Conservation (phyloP, 1,140 invertebrate species). For the Vanessa atalanta region DNA sequence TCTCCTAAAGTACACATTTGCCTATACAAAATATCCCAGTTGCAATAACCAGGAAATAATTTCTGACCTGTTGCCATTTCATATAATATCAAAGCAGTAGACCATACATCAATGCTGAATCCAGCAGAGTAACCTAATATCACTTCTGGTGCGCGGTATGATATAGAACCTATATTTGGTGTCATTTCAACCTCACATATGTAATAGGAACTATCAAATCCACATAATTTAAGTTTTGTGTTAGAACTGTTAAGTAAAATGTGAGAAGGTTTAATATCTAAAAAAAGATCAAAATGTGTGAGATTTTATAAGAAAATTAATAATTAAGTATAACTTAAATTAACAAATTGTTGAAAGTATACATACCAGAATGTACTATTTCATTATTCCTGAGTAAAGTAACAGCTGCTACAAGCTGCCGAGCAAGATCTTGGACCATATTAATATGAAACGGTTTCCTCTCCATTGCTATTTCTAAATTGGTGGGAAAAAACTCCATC, state of each 20-base stretch:
- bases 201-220: conserved; percentile 51
- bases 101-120: conserved; percentile 58
- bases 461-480: conserved; percentile 43
- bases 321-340: too few relatives aligned
- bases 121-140: conserved; percentile 51
- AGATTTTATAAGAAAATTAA: too few relatives aligned
- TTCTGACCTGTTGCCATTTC: conserved; percentile 51
- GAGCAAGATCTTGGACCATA: conserved; percentile 47
- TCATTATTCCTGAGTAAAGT: conserved; percentile 44
- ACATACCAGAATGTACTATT: conserved; percentile 56
- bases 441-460: conserved; percentile 48
- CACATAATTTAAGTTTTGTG: conserved; percentile 51
- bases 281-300: conserved; percentile 28
- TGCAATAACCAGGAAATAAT: conserved; percentile 46
- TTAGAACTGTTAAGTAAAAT: conserved; percentile 48
- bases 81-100: conserved; percentile 51
- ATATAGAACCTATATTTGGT: conserved; percentile 42
- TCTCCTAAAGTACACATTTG: conserved; percentile 49
- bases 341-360: conserved; percentile 3
- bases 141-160: conserved; percentile 56
- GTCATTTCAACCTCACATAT: conserved; percentile 6
- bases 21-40: conserved; percentile 53
- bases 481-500: conserved; percentile 57
- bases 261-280: conserved; percentile 65
- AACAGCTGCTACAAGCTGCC: conserved; percentile 52